phyloP scores from a whole-genome alignment of 1,140 invertebrate genomes.

The Drosophila bocqueti region DNA sequence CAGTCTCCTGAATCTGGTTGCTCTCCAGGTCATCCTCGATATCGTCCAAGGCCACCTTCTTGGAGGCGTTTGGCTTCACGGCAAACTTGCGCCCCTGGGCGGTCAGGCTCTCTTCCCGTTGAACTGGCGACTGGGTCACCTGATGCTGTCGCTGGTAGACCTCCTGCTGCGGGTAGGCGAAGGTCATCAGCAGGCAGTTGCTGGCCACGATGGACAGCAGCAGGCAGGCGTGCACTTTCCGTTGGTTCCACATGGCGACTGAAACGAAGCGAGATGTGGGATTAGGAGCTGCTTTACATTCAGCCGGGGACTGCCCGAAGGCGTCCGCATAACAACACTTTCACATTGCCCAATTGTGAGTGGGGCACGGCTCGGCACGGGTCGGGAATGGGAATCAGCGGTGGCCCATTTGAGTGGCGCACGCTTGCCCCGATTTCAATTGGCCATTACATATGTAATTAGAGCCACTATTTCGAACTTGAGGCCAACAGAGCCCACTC shows the following conservation, averaged over 20 bases:
- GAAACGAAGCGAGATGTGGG: conserved; percentile 33
- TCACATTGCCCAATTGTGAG: conserved; percentile 45
- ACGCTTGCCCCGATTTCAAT: conserved; percentile 44
- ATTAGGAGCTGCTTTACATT: conserved; percentile 40
- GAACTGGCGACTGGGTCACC: conserved; percentile 68
- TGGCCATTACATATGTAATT: conserved; percentile 5
- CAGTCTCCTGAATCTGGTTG: conserved; percentile 90
- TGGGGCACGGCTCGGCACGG: conserved; percentile 27
- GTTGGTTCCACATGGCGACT: conserved; percentile 85
- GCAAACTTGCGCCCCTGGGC: conserved; percentile 89
- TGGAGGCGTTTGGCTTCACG: conserved; percentile 94
- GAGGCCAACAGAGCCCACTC: no score
- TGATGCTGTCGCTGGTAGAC: conserved; percentile 70
- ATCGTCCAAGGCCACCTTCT: conserved; percentile 93
- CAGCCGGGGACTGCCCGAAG: conserved; percentile 5
- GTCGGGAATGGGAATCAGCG: conserved; percentile 43
- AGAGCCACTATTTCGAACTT: neutral
- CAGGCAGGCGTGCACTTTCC: conserved; percentile 84
- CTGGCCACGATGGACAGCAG: conserved; percentile 85
- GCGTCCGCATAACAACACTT: conserved; percentile 66
- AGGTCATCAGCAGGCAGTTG: conserved; percentile 85
- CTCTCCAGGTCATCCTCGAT: conserved; percentile 91
- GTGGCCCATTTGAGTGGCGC: conserved; percentile 25
- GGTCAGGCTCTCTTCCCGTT: conserved; percentile 59
- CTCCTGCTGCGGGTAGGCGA: conserved; percentile 85